Evolutionary conservation across 2,888 invertebrate species (phyloP).

Genomic region (Ophonus ardosiacus): DNA sequence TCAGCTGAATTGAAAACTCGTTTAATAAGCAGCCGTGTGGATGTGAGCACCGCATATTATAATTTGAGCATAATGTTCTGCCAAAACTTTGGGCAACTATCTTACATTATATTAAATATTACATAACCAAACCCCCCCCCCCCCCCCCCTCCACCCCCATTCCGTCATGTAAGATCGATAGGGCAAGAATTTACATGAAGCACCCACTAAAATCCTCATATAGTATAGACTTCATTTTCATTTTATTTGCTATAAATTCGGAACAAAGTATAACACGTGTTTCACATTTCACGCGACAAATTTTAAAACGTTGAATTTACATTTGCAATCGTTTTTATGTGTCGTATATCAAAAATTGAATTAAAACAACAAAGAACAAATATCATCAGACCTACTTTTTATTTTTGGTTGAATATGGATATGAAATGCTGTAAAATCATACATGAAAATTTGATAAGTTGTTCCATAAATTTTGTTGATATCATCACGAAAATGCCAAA

Average conservation of each 20-base stretch:
- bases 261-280: not conserved
- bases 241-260: not conserved
- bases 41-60: not conserved
- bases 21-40: not conserved
- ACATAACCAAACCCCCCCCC: no score
- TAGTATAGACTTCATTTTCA: not conserved
- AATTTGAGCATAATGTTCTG: not conserved
- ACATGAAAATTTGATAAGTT: not conserved
- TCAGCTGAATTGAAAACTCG: not conserved
- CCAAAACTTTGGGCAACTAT: not conserved
- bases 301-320: not conserved
- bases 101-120: not conserved
- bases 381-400: not conserved
- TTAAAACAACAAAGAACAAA: not conserved
- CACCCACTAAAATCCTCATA: not conserved
- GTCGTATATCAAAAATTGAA: not conserved
- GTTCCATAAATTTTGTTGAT: not conserved
- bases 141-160: no score
- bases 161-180: not conserved
- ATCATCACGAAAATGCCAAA: not conserved
- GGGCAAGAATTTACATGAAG: not conserved
- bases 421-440: not conserved
- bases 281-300: not conserved
- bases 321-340: not conserved
- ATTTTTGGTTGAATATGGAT: not conserved